Evolutionary conservation across 1,140 invertebrate genomes (phyloP).

Genomic region (Ericerus pela): DNA sequence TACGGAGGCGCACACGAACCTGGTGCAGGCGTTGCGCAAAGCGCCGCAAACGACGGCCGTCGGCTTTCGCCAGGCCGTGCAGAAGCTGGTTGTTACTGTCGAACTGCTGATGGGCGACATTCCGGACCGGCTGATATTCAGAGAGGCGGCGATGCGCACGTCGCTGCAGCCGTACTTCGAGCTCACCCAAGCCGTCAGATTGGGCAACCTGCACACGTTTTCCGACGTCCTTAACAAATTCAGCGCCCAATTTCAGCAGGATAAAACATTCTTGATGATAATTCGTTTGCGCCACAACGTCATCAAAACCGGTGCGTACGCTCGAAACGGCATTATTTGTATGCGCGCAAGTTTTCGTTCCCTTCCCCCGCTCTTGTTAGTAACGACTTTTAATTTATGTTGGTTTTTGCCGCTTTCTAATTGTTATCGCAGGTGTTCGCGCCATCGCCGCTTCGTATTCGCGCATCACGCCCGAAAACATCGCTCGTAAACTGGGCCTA

Average conservation of each 20-base stretch:
- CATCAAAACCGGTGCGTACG: constrained; percentile 74
- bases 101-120: constrained; percentile 93
- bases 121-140: constrained; percentile 75
- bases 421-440: constrained; percentile 51
- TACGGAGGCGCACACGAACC: constrained; percentile 87
- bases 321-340: background rate
- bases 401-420: no score
- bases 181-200: constrained; percentile 88
- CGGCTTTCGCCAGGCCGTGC: constrained; percentile 96
- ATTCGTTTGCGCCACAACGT: constrained; percentile 93
- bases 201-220: constrained; percentile 88
- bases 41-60: constrained; percentile 92
- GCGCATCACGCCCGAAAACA: constrained; percentile 84
- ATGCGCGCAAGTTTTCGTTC: background rate
- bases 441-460: constrained; percentile 96
- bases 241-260: constrained; percentile 67
- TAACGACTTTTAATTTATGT: background rate
- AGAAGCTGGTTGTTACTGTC: constrained; percentile 91
- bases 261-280: constrained; percentile 91
- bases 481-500: constrained; percentile 81
- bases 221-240: constrained; percentile 84
- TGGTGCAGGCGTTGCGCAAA: constrained; percentile 86
- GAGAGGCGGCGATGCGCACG: constrained; percentile 70
- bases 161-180: constrained; percentile 91
- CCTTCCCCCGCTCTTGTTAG: background rate